These are phyloP conservation scores for Euplagia quadripunctaria DNA, from an alignment of 2,888 invertebrate species.

Conservation along the genomic window DNA sequence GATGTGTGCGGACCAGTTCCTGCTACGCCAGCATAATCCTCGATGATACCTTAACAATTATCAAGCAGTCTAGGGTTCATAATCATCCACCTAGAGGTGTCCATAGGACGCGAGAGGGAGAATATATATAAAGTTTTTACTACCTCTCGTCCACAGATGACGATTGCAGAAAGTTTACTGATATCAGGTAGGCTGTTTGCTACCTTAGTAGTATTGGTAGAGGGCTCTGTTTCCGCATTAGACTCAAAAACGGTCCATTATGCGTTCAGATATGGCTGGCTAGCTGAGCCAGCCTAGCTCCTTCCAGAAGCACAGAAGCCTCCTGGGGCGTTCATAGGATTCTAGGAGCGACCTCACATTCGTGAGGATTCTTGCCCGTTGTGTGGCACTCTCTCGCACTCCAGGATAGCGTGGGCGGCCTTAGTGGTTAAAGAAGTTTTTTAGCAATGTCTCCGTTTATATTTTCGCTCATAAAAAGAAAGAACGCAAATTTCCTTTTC, in stretches of 20 bases:
- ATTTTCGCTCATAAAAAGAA: background rate
- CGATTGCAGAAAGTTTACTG: background rate
- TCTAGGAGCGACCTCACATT: too few species aligned
- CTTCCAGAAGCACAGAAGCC: too few species aligned
- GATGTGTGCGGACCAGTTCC: conserved; percentile 24
- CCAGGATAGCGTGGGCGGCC: too few species aligned
- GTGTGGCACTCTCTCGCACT: too few species aligned
- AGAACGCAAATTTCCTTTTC: too few species aligned
- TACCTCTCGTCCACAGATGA: too few species aligned
- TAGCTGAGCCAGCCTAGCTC: too few species aligned
- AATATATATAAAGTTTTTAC: conserved; percentile 10
- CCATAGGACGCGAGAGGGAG: conserved; percentile 23
- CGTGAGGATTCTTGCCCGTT: too few species aligned
- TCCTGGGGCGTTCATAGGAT: too few species aligned
- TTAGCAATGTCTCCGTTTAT: background rate
- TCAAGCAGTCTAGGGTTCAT: conserved; percentile 33
- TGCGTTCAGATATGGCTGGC: too few species aligned
- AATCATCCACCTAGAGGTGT: conserved; percentile 30
- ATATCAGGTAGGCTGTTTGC: background rate
- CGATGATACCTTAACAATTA: conserved; percentile 17
- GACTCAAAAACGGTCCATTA: too few species aligned
- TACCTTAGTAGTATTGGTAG: too few species aligned
- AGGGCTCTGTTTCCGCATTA: background rate
- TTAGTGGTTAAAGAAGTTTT: background rate
- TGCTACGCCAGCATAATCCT: conserved; percentile 37